Base-by-base conservation (phyloP, 2,888 invertebrate genomes). In the Polyommatus icarus region DNA sequence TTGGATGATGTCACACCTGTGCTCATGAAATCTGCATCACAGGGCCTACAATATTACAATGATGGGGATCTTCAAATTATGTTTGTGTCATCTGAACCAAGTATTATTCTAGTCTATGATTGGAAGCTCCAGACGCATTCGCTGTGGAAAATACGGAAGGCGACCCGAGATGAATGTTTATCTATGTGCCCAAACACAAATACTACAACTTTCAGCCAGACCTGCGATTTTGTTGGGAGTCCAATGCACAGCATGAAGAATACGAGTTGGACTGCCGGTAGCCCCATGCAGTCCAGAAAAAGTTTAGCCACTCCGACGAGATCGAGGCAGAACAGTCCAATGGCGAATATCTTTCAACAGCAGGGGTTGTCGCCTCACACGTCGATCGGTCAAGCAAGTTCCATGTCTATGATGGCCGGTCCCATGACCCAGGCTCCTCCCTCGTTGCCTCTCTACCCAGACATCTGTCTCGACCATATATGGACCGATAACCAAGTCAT, bases 1-100 rank as follows among this genome's bases (percentile, higher is more conserved):
- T 91, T 99, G 77, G 98, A 99, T 88, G 99, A 99, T 90, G 96
- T 98, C 40, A 96, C 97, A 78, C 99, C 99, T 0, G 95, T 99
- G 57, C 90, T 97, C 8, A 94, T 96, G 80, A 97, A 96, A 85
- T 96, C 96, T 20, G 94, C 95, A 79, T 91, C 90, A 0, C 94
- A 94, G 78, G 92, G 93, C 0, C 86, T 95, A 0, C 95, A 95
- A 78, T 95, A 96, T 82, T 94, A 96, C 79, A 96, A 95, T n/a
- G 96, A 96, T 83, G 94, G 94, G 0, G 95, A 95, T 71, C 81
- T 95, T 77, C 95, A 96, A 87, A 96, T 98, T 8, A 96, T 98
- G 76, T 98, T 96, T 85, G 96, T 97, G 0, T 96, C 95, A 84
- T 95, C 95, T 32, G 95, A 96, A 78, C 98, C 98, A 0, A 98